Evolutionary conservation across 2,888 invertebrate species (phyloP).

Genomic region (Trachelus stipa): DNA sequence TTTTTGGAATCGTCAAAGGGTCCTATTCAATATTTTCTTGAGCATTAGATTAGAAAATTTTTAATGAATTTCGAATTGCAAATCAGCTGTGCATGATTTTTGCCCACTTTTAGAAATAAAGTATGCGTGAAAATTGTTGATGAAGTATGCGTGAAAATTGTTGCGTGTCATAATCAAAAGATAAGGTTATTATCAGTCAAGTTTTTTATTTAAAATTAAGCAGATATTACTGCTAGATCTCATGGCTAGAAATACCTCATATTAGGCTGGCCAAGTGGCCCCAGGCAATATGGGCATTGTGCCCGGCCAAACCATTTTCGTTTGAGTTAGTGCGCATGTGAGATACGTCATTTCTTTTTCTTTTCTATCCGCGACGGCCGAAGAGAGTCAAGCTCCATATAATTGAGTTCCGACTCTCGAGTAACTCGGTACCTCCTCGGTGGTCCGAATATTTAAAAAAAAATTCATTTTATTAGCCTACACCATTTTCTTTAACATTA

Average conservation of each 20-base stretch:
- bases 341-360: not conserved
- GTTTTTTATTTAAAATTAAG: not conserved
- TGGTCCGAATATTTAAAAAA: not conserved
- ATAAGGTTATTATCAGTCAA: not conserved
- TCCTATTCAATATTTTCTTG: not conserved
- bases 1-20: not conserved
- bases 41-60: not conserved
- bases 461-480: not conserved
- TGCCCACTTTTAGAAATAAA: not conserved
- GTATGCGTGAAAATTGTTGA: not conserved
- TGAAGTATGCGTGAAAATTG: not conserved
- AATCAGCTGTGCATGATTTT: not conserved
- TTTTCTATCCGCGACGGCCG: not conserved
- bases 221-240: not conserved
- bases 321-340: not conserved
- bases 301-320: conserved; percentile 31
- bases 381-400: not conserved
- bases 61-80: not conserved
- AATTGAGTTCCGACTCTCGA: not conserved
- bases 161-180: not conserved
- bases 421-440: not conserved
- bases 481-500: not conserved
- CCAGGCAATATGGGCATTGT: conserved; percentile 47
- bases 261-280: conserved; percentile 18
- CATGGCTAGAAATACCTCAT: conserved; percentile 46